Evolutionary conservation across 2,888 invertebrate genomes (phyloP), one percentile per base, ranked within the genome.

Genomic region (Scaeva pyrastri): DNA sequence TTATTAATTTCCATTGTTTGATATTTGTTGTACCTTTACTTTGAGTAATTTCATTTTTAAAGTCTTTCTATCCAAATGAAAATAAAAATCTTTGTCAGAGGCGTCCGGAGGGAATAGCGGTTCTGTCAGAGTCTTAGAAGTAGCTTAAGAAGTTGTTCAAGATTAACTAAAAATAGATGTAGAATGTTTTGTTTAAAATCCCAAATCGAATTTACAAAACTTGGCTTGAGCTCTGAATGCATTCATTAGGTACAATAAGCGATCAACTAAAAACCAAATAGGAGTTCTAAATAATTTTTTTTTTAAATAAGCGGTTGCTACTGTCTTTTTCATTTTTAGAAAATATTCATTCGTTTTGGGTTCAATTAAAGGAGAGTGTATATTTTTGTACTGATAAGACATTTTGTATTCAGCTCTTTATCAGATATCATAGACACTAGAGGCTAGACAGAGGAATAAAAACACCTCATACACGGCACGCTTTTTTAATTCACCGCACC

Each of bases 401-500:
- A 14, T 43, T 43, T 43, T 31, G 8, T 31, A 31, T 55, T 55
- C n/a, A 56, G 12, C 11, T 3, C 7, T 39, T 60, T 23, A 14
- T 3, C 0, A 43, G 23, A 41, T 43, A 41, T 62, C 62, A 23
- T 0, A 60, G 39, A 19, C 14, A 14, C 19, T 10, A 39, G 12
- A 58, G 11, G 60, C 14, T 43, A 62, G 62, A 43, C 62, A 62
- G 21, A 43, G 43, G 23, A 11, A 62, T 23, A 62, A n/a, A 23
- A 43, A 62, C 31, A 56, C 55, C 31, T 56, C 11, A 56, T 16
- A 26, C 16, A 45, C 14, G 14, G 16, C 55, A 56, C 62, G 43
- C 41, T 62, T 43, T 62, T 43, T 58, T 23, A 0, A 62, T 62
- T 43, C 23, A 10, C 8, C 21, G 5, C 23, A 10, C 8, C 21